Evolutionary conservation across 2,113 vertebrate genomes (phyloP).

Genomic region (Clupea harengus): DNA sequence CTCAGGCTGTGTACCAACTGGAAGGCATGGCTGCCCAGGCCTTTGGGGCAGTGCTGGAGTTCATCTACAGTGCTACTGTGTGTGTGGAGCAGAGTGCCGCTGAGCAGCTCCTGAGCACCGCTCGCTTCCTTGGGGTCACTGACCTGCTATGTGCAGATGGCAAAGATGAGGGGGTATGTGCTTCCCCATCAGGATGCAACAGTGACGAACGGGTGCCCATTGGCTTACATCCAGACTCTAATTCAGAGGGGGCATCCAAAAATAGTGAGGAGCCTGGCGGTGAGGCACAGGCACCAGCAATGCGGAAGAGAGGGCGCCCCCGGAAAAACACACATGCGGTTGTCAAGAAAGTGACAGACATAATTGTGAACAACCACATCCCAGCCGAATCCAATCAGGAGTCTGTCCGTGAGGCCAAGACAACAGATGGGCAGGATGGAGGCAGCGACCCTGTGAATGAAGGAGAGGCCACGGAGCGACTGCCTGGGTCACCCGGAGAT

Average conservation of each 20-base stretch:
- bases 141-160: slow-evolving; percentile 65
- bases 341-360: neutral
- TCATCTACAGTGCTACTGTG: slow-evolving; percentile 89
- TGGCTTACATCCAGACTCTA: neutral
- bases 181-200: neutral
- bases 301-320: slow-evolving; percentile 84
- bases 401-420: neutral
- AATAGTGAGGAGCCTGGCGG: neutral
- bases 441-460: neutral
- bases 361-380: neutral
- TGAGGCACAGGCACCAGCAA: slow-evolving; percentile 49
- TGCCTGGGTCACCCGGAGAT: slow-evolving; percentile 45
- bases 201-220: neutral
- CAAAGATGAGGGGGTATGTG: neutral
- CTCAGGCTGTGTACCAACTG: slow-evolving; percentile 77
- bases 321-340: slow-evolving; percentile 65
- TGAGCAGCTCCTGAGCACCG: slow-evolving; percentile 83
- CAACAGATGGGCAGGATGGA: neutral
- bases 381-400: neutral
- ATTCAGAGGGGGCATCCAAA: neutral
- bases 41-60: slow-evolving; percentile 83
- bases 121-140: slow-evolving; percentile 82
- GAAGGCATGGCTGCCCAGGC: slow-evolving; percentile 81
- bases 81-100: slow-evolving; percentile 73
- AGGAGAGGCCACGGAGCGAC: slow-evolving; percentile 36